Base-by-base conservation (phyloP, 2,113 vertebrate genomes). In the Lanius ludovicianus region DNA sequence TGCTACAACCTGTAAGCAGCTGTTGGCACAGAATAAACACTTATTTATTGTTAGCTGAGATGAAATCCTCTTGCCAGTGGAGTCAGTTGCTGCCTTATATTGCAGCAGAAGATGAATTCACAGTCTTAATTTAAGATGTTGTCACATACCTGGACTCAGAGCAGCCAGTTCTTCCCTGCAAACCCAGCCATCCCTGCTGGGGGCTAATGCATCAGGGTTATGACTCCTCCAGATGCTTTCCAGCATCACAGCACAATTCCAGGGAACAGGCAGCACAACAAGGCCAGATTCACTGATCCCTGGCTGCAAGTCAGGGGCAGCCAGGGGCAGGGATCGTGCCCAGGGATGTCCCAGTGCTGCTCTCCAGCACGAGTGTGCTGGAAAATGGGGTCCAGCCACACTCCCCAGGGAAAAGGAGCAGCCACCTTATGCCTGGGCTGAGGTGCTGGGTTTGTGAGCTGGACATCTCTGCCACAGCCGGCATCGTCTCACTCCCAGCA, bases 61-160 rank as follows among this genome's bases (percentile, higher is more conserved):
- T 13, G 3, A 65, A 94, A 69, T 81, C 81, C 35, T 94, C 68
- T 65, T 90, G 82, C 87, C 93, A 93, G 0, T 24, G 42, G n/a
- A 88, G 75, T 41, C 44, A 0, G 2, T 74, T 59, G 68, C 75
- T 95, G 75, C 95, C 95, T 96, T 96, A 92, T 96, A 92, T 65
- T 95, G 91, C 94, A 91, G 78, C 59, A 62, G 35, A 42, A 88
- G 53, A 85, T 83, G 78, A 90, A 76, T 83, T 55, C 68, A 33
- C 8, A 24, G 68, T 4, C 19, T 71, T 87, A 59, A 92, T 93
- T 97, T 90, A 90, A 89, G 78, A 39, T 42, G 56, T 52, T 95
- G 92, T 89, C 94, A 95, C 57, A 95, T 87, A 74, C 84, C 89
- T 91, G 90, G 42, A n/a, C 84, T 39, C n/a, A 5, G 37, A 35